These are phyloP conservation scores for Endotricha flammealis DNA, from an alignment of 2,888 invertebrate genomes.

Conservation along the genomic window DNA sequence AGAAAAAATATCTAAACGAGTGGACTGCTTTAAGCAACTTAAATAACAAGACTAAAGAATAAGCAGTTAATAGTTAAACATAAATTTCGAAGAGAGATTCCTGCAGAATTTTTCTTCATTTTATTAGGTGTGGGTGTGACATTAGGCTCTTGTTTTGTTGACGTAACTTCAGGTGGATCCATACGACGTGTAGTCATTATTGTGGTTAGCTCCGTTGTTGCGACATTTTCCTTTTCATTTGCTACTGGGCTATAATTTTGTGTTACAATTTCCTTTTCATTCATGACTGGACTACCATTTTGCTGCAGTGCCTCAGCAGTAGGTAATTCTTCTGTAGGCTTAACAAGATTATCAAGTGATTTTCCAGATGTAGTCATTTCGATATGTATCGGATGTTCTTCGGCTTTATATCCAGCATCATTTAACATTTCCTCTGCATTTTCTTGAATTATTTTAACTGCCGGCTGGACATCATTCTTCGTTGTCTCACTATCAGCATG, in stretches of 20 bases:
- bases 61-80: neutral
- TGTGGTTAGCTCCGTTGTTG: constrained; percentile 22
- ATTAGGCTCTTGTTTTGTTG: neutral
- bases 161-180: constrained; percentile 1
- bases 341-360: constrained; percentile 8
- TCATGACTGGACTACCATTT: constrained; percentile 34
- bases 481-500: constrained; percentile 1
- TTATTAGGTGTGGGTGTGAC: constrained; percentile 13
- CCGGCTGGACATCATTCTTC: neutral
- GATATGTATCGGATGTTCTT: constrained; percentile 7
- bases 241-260: constrained; percentile 39
- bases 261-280: constrained; percentile 30
- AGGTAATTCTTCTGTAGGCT: constrained; percentile 34
- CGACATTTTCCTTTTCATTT: constrained; percentile 30
- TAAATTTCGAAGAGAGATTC: constrained; percentile 4
- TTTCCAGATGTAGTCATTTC: constrained; percentile 3
- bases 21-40: neutral
- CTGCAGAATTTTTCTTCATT: constrained; percentile 27
- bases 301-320: constrained; percentile 55
- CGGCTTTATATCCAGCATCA: neutral
- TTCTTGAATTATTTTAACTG: constrained; percentile 4
- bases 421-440: neutral
- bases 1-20: constrained; percentile 11
- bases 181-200: constrained; percentile 8
- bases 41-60: neutral